Evolutionary conservation across 2,113 vertebrate species (phyloP), one percentile per base, ranked within the genome.

Genomic region (Seriola rivoliana): DNA sequence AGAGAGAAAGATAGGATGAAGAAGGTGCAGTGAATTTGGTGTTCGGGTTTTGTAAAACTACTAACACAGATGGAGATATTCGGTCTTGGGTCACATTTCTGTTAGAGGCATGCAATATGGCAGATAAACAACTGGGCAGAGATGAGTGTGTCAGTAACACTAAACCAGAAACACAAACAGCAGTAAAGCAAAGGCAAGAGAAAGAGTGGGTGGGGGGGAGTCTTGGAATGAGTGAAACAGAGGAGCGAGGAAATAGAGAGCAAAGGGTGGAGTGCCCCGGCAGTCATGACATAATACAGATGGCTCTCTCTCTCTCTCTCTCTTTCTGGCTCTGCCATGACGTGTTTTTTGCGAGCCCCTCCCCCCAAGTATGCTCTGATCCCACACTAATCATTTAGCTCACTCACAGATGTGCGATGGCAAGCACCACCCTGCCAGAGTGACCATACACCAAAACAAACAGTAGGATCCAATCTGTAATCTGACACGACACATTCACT

Each of bases 241-340:
- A 44, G 50, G 62, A 58, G 78, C 52, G 42, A 52, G 25, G 74
- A 78, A 87, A 74, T 9, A 46, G 48, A 78, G 74, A 75, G 75
- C 13, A 46, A 63, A 89, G 93, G 93, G 92, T 92, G 92, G 91
- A 84, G 92, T 92, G 50, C 71, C 63, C 55, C 23, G 17, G 50
- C 77, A 89, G 64, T 63, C 85, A 87, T 92, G 92, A 93, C 88
- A 92, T 93, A 92, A 93, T 85, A 75, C 87, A 90, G 70, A 87
- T 83, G 85, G 62, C 81, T 83, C 40, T 42, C 2, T 42, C 40
- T 42, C 79, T 80, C 38, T 65, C 38, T 65, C 38, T 65, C 73
- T 76, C 65, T 82, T 77, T 80, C 42, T 71, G 54, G 88, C 57
- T 84, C 59, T 14, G 36, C 68, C 83, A 87, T 87, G 88, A 94